Evolutionary conservation across 2,113 vertebrate species (phyloP), one percentile per base, ranked within the genome.

Genomic region (Crocuta crocuta): DNA sequence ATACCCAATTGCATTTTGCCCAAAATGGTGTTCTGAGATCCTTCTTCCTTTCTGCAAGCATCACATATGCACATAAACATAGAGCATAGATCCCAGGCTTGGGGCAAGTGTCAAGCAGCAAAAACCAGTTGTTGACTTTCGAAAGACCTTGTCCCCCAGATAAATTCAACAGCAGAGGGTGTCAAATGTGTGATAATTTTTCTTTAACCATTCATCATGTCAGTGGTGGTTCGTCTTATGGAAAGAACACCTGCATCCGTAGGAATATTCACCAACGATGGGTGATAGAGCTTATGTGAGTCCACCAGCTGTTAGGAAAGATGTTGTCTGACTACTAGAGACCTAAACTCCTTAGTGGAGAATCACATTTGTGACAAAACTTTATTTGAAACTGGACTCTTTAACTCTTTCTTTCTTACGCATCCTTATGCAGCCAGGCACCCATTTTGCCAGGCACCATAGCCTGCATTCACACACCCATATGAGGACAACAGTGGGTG

Each of bases 401-500:
- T 35, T 33, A 31, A 35, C 28, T 66, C 80, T 74, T 68, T 65
- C 23, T 88, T 82, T 39, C 10, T 43, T 45, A 50, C 0, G 58
- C 1, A 10, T 80, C 26, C 71, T 90, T 80, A 16, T 39, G 19
- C 23, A 76, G 5, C n/a, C 53, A 23, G 39, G 39, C 13, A 61
- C 66, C n/a, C 6, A 8, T 58, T 58, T 71, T 9, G 0, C 28
- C 96, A 68, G 5, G 76, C 21, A 58, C 12, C 5, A 0, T 39
- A 39, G 8, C n/a, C 74, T 89, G 31, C 21, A 13, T 58, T 94
- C 71, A 35, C 8, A 16, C 4, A 5, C 11, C 26, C 2, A 28
- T 5, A 1, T 19, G 31, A 24, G 48, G 10, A 48, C 4, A 7
- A 0, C 71, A 21, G 31, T 45, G n/a, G 6, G 23, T 11, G 15